Conservation (phyloP, 2,113 vertebrate genomes). For the Indicator indicator region DNA sequence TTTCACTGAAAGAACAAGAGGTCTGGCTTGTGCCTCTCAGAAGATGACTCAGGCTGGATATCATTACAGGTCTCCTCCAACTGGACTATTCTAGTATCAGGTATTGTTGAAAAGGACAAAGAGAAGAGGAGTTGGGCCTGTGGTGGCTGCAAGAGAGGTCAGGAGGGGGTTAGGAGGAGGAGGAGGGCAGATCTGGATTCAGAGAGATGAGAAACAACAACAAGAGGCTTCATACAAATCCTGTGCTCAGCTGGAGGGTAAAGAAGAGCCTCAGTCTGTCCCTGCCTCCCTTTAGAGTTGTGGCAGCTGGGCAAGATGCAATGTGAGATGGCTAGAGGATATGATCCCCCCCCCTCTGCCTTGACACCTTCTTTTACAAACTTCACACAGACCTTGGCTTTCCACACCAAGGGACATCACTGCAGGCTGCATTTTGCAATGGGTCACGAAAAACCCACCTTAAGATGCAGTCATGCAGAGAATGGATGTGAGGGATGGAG, state of each 20-base stretch:
- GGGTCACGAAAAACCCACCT: neutral
- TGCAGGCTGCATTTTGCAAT: neutral
- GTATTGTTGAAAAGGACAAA: neutral
- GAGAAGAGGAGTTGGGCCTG: accelerated
- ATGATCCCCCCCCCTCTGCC: neutral
- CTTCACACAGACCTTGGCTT: neutral
- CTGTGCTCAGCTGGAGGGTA: neutral
- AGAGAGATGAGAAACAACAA: neutral
- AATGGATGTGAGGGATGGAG: neutral
- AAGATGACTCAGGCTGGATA: too few species aligned
- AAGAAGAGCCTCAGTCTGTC: neutral
- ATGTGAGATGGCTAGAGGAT: too few species aligned
- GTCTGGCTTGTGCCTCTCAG: too few species aligned
- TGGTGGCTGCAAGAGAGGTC: neutral
- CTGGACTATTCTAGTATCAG: neutral
- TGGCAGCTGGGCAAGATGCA: neutral
- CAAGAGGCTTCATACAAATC: neutral
- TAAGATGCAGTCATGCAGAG: neutral
- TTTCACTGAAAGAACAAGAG: too few species aligned
- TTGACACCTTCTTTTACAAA: neutral
- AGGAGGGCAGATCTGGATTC: neutral
- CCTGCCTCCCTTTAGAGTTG: neutral
- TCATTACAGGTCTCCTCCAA: neutral
- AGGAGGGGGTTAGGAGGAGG: neutral
- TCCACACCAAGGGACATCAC: neutral